Conservation (phyloP, 2,113 vertebrate genomes). For the Pedetes capensis region DNA sequence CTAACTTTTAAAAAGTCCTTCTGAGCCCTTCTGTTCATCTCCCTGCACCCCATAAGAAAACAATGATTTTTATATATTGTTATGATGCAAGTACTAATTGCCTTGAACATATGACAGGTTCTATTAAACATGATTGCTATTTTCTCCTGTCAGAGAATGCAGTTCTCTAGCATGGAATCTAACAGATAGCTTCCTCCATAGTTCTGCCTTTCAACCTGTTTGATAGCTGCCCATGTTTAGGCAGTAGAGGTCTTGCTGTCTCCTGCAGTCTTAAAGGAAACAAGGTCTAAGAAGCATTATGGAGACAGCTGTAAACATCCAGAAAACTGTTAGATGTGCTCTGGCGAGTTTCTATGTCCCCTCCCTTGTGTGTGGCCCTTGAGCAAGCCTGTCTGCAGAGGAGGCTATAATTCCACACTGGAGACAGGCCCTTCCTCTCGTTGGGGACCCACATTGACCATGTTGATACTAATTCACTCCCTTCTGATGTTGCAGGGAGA, state of each 20-base stretch:
- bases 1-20: not conserved
- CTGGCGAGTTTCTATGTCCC: not conserved
- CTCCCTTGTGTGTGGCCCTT: not conserved
- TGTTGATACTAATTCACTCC: not conserved
- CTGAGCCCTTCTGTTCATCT: not conserved
- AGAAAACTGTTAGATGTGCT: conserved; percentile 45
- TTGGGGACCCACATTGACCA: not conserved
- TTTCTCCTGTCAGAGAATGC: not conserved
- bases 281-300: not conserved
- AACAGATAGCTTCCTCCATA: not conserved
- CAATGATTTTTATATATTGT: not conserved
- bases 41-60: not conserved
- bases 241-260: not conserved
- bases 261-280: not conserved
- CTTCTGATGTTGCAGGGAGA: not conserved
- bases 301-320: conserved; percentile 6
- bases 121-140: not conserved
- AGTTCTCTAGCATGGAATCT: not conserved
- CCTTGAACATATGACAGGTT: not conserved
- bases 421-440: conserved; percentile 34
- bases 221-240: not conserved
- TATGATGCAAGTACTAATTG: not conserved
- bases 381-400: not conserved
- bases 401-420: not conserved
- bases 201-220: not conserved